These are phyloP conservation scores for Cephus cinctus DNA, from an alignment of 1,140 invertebrate species.

Conservation along the genomic window DNA sequence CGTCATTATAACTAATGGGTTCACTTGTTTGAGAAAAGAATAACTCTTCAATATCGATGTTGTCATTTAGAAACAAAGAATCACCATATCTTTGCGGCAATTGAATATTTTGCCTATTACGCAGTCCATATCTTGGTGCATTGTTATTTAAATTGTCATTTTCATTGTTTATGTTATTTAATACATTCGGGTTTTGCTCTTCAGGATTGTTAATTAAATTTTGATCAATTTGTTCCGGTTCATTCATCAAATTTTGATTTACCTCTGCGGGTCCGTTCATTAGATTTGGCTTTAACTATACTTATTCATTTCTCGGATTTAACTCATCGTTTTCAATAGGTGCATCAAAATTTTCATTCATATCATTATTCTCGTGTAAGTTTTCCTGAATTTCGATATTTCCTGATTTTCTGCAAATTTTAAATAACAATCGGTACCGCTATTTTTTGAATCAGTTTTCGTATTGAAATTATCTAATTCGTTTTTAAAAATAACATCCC, in stretches of 20 bases:
- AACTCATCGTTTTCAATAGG: neutral
- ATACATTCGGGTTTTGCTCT: too few species aligned
- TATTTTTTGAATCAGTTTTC: too few species aligned
- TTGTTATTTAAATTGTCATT: neutral
- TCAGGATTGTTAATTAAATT: too few species aligned
- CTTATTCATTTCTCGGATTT: neutral
- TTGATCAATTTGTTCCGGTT: too few species aligned
- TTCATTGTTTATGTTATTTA: too few species aligned
- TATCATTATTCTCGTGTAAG: neutral
- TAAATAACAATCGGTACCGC: too few species aligned
- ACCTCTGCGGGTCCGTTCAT: too few species aligned
- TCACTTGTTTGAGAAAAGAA: conserved; percentile 9
- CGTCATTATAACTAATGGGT: conserved; percentile 3
- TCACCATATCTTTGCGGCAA: too few species aligned
- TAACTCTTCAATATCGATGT: neutral
- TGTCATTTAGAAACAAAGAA: too few species aligned
- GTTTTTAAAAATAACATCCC: conserved; percentile 17
- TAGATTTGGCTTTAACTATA: too few species aligned
- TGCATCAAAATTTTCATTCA: neutral
- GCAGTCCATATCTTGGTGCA: neutral
- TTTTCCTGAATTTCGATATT: conserved; percentile 4
- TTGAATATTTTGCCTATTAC: neutral
- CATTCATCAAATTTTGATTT: too few species aligned
- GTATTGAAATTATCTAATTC: neutral
- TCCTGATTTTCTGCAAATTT: too few species aligned